phyloP scores from a whole-genome alignment of 2,888 invertebrate species.

The Sarcophaga subvicina region DNA sequence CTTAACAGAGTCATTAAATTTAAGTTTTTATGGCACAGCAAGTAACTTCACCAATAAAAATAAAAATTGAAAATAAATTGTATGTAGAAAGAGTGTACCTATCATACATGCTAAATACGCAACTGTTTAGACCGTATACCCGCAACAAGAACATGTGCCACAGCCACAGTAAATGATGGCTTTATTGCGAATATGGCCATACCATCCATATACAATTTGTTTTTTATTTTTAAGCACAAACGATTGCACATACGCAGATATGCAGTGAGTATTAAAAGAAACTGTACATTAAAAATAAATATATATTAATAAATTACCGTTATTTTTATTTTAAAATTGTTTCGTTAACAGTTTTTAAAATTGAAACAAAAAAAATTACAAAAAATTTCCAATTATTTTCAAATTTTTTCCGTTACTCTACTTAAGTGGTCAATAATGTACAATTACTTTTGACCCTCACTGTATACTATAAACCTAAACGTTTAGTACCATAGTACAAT shows the following conservation, averaged over 20 bases:
- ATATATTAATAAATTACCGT: too few species aligned
- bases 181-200: too few species aligned
- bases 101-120: background rate
- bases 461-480: background rate
- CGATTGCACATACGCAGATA: background rate
- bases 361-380: too few species aligned
- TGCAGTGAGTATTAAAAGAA: background rate
- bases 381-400: too few species aligned
- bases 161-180: too few species aligned
- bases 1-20: slow-evolving; percentile 54
- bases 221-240: background rate
- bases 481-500: slow-evolving; percentile 17
- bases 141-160: too few species aligned
- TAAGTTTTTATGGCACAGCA: slow-evolving; percentile 37
- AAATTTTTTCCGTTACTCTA: too few species aligned
- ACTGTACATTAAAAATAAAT: too few species aligned
- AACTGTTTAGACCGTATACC: background rate
- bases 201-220: background rate
- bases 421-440: too few species aligned
- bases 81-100: background rate
- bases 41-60: slow-evolving; percentile 9
- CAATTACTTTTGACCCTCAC: too few species aligned
- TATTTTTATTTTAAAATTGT: too few species aligned
- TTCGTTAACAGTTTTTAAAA: too few species aligned
- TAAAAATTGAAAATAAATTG: background rate